Conservation (phyloP, 1,140 invertebrate genomes). For the Heliconius eleuchia region DNA sequence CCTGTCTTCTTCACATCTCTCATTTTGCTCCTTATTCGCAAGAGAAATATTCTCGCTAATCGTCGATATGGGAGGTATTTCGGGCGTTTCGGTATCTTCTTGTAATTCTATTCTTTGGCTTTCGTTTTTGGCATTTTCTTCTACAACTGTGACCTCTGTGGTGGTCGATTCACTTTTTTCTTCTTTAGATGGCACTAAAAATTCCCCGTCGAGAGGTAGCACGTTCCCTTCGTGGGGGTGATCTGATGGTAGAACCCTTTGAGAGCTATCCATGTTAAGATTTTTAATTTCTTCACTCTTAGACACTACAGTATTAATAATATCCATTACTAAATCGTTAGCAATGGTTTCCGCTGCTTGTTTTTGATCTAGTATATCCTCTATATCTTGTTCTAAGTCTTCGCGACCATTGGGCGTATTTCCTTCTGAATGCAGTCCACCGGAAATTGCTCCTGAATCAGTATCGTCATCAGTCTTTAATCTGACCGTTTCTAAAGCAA, state of each 20-base stretch:
- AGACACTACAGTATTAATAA: constrained; percentile 55
- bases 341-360: constrained; percentile 62
- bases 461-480: constrained; percentile 73
- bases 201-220: constrained; percentile 74
- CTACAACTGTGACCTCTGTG: constrained; percentile 38
- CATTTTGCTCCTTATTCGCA: constrained; percentile 70
- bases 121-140: constrained; percentile 74
- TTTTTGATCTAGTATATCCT: constrained; percentile 65
- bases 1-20: constrained; percentile 54
- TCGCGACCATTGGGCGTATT: constrained; percentile 75
- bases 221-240: constrained; percentile 72
- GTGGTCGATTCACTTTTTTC: constrained; percentile 44
- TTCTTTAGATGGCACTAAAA: constrained; percentile 59
- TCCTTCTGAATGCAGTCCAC: constrained; percentile 71
- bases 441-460: constrained; percentile 73
- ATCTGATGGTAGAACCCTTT: constrained; percentile 61
- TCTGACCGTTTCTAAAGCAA: constrained; percentile 76
- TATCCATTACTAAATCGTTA: constrained; percentile 62
- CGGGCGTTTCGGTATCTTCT: constrained; percentile 82
- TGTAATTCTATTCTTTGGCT: constrained; percentile 68
- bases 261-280: constrained; percentile 48
- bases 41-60: constrained; percentile 84
- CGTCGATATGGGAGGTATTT: constrained; percentile 87
- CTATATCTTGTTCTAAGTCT: constrained; percentile 73
- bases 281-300: constrained; percentile 51